phyloP scores from a whole-genome alignment of 2,888 invertebrate genomes.

The Harpagoxenus sublaevis region DNA sequence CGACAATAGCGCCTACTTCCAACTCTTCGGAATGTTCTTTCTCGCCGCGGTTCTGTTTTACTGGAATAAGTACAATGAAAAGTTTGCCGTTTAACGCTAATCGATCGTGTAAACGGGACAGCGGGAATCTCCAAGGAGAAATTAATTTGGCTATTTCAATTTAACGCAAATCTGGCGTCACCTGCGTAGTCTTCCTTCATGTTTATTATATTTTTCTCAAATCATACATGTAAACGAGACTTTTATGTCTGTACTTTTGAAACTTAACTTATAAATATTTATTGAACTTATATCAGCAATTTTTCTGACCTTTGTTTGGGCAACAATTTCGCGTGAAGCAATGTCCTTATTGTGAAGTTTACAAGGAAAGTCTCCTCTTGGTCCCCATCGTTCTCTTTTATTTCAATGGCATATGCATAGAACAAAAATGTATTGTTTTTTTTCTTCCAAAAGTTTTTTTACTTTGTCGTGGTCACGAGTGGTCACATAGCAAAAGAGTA shows the following conservation, averaged over 20 bases:
- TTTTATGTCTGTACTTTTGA: not conserved
- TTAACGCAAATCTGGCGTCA: not conserved
- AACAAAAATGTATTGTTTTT: not conserved
- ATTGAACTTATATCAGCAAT: not conserved
- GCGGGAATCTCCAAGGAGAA: constrained; percentile 47
- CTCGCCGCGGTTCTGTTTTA: constrained; percentile 80
- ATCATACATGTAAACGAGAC: not conserved
- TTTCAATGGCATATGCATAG: too few species aligned
- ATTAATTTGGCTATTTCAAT: not conserved
- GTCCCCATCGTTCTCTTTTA: not conserved
- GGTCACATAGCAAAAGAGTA: not conserved
- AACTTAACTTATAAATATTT: not conserved
- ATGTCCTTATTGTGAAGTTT: not conserved
- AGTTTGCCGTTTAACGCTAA: constrained; percentile 35
- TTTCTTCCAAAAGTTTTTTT: not conserved
- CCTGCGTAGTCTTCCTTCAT: not conserved
- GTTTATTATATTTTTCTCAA: not conserved
- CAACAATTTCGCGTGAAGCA: not conserved
- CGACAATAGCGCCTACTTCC: constrained; percentile 79
- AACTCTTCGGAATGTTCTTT: constrained; percentile 82
- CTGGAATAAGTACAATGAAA: constrained; percentile 79
- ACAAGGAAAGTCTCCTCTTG: not conserved
- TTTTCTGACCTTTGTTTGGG: not conserved
- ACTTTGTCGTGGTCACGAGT: not conserved
- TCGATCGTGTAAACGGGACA: not conserved